Evolutionary conservation across 1,140 invertebrate genomes (phyloP).

Genomic region (Metaphire vulgaris): DNA sequence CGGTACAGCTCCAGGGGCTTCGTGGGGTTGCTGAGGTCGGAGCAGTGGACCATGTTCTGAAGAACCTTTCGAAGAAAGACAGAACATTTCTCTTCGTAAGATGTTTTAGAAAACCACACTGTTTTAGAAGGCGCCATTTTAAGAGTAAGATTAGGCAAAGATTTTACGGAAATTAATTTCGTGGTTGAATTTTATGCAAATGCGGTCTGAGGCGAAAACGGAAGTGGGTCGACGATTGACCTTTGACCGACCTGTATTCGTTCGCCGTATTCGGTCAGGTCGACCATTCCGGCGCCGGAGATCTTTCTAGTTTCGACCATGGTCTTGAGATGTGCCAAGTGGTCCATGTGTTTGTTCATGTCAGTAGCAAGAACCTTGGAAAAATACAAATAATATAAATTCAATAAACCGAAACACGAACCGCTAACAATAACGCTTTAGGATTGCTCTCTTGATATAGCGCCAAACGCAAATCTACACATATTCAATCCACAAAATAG

Average conservation of each 20-base stretch:
- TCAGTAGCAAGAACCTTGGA: constrained; percentile 87
- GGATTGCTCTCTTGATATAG: background rate
- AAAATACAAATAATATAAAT: too few relatives aligned
- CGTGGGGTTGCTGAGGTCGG: constrained; percentile 97
- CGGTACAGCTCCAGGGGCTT: constrained; percentile 89
- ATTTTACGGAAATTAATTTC: too few relatives aligned
- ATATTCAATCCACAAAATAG: too few relatives aligned
- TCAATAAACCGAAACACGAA: background rate
- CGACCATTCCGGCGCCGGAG: constrained; percentile 72
- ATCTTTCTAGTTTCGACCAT: constrained; percentile 55
- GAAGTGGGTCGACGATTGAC: too few relatives aligned
- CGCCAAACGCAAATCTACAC: too few relatives aligned
- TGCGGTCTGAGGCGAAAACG: too few relatives aligned
- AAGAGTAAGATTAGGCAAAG: too few relatives aligned
- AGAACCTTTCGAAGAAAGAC: too few relatives aligned
- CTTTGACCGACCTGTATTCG: constrained; percentile 7
- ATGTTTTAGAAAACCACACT: too few relatives aligned
- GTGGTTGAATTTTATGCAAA: too few relatives aligned
- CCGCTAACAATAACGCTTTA: background rate
- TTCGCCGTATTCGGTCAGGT: constrained; percentile 74
- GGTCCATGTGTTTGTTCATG: constrained; percentile 97
- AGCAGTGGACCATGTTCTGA: constrained; percentile 98
- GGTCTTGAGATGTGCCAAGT: constrained; percentile 90
- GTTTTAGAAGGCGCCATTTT: too few relatives aligned
- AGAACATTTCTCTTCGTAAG: too few relatives aligned